Evolutionary conservation across 2,888 invertebrate species (phyloP).

Genomic region (Xestia xanthographa): DNA sequence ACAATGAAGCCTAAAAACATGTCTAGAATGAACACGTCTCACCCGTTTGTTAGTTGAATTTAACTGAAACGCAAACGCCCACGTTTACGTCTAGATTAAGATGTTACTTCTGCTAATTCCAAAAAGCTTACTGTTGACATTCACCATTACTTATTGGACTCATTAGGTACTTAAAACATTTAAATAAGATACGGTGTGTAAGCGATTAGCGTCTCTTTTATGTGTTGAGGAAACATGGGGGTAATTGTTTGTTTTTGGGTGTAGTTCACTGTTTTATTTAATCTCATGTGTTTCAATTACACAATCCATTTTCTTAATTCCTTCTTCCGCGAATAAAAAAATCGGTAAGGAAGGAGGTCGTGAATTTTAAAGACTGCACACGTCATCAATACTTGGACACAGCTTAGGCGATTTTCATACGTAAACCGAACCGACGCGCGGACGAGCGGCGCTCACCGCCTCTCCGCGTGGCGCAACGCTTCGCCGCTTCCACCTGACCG

Average conservation of each 20-base stretch:
- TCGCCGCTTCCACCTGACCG: too few species aligned
- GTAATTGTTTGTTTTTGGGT: not conserved
- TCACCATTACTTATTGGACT: slow-evolving; percentile 59
- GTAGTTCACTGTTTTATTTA: not conserved
- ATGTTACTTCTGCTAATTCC: slow-evolving; percentile 59
- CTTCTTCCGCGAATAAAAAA: not conserved
- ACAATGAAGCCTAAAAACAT: not conserved
- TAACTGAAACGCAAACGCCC: slow-evolving; percentile 42
- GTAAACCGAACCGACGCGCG: not conserved
- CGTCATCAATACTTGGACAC: not conserved
- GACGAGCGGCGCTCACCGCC: too few species aligned
- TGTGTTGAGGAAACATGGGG: not conserved
- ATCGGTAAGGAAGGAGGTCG: not conserved
- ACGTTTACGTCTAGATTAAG: slow-evolving; percentile 59
- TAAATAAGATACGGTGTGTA: slow-evolving; percentile 31
- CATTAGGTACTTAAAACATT: slow-evolving; percentile 47
- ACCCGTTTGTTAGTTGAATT: slow-evolving; percentile 33
- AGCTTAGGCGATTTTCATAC: too few species aligned
- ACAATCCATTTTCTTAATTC: not conserved
- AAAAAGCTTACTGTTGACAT: slow-evolving; percentile 61
- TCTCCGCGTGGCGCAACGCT: too few species aligned
- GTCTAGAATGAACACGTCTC: slow-evolving; percentile 1
- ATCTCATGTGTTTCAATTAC: not conserved
- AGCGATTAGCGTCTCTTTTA: slow-evolving; percentile 1
- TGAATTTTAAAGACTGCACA: not conserved